A percentile compares a stretch with the other conserved stretches of the same genome.
Evolutionary conservation across 2,113 vertebrate genomes (phyloP).

Genomic region (Camelus dromedarius): DNA sequence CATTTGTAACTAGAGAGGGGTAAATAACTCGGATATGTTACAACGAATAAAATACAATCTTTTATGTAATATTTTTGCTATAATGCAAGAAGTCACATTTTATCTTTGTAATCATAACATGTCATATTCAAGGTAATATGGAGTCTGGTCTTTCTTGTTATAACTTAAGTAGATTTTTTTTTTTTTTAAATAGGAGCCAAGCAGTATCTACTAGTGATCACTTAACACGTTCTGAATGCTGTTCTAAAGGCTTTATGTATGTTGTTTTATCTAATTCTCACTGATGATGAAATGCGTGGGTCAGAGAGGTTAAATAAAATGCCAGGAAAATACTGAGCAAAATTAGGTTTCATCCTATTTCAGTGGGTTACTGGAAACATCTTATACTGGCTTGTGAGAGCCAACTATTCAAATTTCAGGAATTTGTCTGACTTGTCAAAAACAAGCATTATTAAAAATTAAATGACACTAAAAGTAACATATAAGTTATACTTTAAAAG

Average conservation of each 20-base stretch:
- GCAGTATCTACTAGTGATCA: not conserved
- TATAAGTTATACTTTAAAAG: constrained; percentile 15
- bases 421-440: not conserved
- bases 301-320: not conserved
- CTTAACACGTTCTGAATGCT: not conserved
- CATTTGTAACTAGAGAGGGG: not conserved
- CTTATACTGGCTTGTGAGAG: not conserved
- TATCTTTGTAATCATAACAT: not conserved
- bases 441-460: not conserved
- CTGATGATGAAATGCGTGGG: not conserved
- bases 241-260: not conserved
- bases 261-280: not conserved
- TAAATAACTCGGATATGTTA: not conserved
- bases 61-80: not conserved
- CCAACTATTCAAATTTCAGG: not conserved
- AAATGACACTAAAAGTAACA: not conserved
- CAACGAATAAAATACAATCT: not conserved
- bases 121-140: not conserved
- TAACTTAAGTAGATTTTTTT: not conserved
- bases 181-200: not conserved
- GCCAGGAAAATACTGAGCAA: not conserved
- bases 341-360: not conserved
- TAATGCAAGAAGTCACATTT: not conserved
- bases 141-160: not conserved
- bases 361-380: not conserved